phyloP scores from a whole-genome alignment of 1,140 invertebrate genomes.

The Ceratoteleas bidentatus region DNA sequence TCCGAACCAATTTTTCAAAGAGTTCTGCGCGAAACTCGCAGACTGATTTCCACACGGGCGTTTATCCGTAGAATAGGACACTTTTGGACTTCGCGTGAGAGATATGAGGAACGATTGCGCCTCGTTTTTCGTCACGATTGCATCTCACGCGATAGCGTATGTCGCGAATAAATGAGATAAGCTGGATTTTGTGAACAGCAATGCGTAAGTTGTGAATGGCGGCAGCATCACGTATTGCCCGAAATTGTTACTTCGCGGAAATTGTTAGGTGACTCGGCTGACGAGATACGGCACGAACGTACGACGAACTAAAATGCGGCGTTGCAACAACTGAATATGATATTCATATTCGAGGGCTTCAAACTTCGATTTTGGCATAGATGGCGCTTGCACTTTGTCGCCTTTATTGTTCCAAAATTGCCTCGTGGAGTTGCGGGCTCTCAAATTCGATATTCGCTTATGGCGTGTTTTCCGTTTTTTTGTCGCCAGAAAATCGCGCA shows the following conservation, averaged over 20 bases:
- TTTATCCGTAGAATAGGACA: too few relatives aligned
- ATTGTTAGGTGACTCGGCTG: conserved; percentile 42
- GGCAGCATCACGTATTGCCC: conserved; percentile 45
- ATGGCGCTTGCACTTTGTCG: neutral
- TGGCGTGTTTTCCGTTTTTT: neutral
- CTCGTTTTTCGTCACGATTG: too few relatives aligned
- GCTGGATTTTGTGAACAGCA: conserved; percentile 26
- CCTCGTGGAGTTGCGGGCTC: neutral
- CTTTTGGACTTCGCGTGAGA: too few relatives aligned
- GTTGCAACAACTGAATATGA: conserved; percentile 44
- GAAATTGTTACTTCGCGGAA: conserved; percentile 41
- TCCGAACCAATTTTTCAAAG: too few relatives aligned
- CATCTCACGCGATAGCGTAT: too few relatives aligned
- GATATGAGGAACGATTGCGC: too few relatives aligned
- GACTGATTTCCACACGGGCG: too few relatives aligned
- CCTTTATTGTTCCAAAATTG: neutral
- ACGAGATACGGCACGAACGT: conserved; percentile 47
- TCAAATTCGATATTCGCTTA: neutral
- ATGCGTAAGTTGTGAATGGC: conserved; percentile 9
- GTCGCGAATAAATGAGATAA: conserved; percentile 39
- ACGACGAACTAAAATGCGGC: conserved; percentile 32
- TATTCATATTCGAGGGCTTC: conserved; percentile 30
- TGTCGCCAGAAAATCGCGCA: neutral
- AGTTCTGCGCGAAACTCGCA: too few relatives aligned
- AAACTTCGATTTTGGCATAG: conserved; percentile 21